Evolutionary conservation across 2,888 invertebrate genomes (phyloP), one percentile per base, ranked within the genome.

Genomic region (Eudemis profundana): DNA sequence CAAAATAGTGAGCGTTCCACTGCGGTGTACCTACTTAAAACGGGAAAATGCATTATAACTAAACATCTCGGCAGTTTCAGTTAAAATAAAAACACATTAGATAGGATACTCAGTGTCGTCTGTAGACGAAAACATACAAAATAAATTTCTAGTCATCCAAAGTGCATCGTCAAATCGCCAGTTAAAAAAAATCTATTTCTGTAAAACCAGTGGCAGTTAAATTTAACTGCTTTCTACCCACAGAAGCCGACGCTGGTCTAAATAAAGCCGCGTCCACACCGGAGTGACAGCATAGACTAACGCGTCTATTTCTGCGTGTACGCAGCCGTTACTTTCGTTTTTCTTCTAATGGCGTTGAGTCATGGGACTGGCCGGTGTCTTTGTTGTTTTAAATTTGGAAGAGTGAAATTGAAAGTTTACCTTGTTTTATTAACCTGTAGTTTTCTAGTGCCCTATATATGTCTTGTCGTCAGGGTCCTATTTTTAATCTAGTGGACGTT

Each of bases 191-290:
- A 17, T 57, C 56, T 56, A 56, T 50, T 63, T 42, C 57, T 40
- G 21, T 56, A 49, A 38, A 47, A 54, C 46, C 44, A 27, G 23
- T 46, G 38, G 38, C 53, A 54, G 53, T 63, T 65, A 57, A 65
- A 65, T 51, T 59, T 59, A 65, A 65, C 64, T 64, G 57, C 63
- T 56, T 56, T 63, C 56, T 63, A 49, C 51, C 44, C 44, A 65
- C 50, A 65, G 44, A 51, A 62, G 56, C 62, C 38, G 54, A 61
- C 61, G 12, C 17, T 29, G 15, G 40, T 59, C 49, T 47, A 67
- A 63, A 59, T 59, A 67, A 53, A 67, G 63, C 51, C 36, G 2
- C 54, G 38, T 57, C 49, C 42, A 57, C 51, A 36, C 14, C 14
- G 10, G 62, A 67, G 46, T 67, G 67, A 67, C 64, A 63, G 63